phyloP scores from a whole-genome alignment of 2,113 vertebrate genomes.

The Heloderma charlesbogerti region DNA sequence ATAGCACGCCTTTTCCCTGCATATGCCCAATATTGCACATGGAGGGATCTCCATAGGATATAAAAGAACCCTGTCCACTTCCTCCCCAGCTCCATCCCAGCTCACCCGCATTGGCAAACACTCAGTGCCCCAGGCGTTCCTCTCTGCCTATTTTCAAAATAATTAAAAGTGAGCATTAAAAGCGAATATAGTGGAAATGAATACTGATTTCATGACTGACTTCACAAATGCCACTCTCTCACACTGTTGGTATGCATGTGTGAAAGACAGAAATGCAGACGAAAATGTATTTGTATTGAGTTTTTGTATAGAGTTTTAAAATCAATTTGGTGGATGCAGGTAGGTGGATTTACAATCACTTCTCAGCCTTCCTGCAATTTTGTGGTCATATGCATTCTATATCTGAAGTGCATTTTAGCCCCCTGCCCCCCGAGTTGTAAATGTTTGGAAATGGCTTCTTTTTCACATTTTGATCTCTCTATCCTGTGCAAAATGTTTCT shows the following conservation, averaged over 20 bases:
- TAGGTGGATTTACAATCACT: neutral
- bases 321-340: neutral
- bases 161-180: too few relatives aligned
- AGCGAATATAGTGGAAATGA: neutral
- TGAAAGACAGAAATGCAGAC: neutral
- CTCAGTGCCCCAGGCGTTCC: too few relatives aligned
- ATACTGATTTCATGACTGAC: neutral
- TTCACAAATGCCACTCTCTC: neutral
- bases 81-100: neutral
- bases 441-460: neutral
- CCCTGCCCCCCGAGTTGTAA: neutral
- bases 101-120: neutral
- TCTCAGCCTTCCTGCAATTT: neutral
- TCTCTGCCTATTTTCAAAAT: neutral
- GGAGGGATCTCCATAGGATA: neutral
- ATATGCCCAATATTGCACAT: neutral
- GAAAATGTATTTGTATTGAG: neutral
- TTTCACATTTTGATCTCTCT: neutral
- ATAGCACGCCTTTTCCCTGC: too few relatives aligned
- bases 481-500: neutral
- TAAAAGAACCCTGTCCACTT: neutral
- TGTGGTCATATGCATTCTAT: neutral
- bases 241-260: neutral
- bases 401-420: too few relatives aligned
- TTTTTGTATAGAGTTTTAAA: neutral